phyloP scores from a whole-genome alignment of 2,888 invertebrate species.

The Hyalella azteca region DNA sequence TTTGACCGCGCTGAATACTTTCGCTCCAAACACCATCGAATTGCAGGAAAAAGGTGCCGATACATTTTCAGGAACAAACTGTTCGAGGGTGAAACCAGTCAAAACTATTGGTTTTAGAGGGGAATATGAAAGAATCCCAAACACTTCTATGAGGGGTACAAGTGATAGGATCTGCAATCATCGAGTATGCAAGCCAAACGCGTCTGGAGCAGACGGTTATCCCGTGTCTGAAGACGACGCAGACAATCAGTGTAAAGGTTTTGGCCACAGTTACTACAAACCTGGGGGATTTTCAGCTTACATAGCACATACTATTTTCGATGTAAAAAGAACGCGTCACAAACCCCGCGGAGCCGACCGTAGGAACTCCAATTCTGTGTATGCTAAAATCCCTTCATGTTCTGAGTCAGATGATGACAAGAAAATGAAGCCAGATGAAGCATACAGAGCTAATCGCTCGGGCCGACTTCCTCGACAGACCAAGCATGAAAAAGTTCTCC shows the following conservation, averaged over 20 bases:
- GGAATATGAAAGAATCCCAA: not conserved
- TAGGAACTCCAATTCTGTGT: not conserved
- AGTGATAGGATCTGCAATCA: not conserved
- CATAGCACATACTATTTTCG: conserved; percentile 17
- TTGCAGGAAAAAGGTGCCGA: not conserved
- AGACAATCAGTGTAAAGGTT: conserved; percentile 3
- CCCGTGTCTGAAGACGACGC: not conserved
- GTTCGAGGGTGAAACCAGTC: not conserved
- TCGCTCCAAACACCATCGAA: not conserved
- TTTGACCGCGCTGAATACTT: not conserved
- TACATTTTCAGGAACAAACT: not conserved
- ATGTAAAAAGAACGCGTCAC: not conserved
- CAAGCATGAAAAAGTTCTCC: not conserved
- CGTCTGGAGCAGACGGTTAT: not conserved
- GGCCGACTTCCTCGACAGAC: not conserved
- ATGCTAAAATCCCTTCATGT: not conserved
- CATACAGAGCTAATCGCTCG: not conserved
- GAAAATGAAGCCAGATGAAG: not conserved
- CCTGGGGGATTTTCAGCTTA: conserved; percentile 17
- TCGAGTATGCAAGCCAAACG: not conserved
- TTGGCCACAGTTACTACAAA: conserved; percentile 19
- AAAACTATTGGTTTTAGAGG: not conserved
- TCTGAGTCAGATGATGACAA: not conserved
- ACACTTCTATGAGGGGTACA: not conserved
- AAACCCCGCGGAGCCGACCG: not conserved